Conservation (phyloP, 1,140 invertebrate species). For the Drosophila mauritiana region DNA sequence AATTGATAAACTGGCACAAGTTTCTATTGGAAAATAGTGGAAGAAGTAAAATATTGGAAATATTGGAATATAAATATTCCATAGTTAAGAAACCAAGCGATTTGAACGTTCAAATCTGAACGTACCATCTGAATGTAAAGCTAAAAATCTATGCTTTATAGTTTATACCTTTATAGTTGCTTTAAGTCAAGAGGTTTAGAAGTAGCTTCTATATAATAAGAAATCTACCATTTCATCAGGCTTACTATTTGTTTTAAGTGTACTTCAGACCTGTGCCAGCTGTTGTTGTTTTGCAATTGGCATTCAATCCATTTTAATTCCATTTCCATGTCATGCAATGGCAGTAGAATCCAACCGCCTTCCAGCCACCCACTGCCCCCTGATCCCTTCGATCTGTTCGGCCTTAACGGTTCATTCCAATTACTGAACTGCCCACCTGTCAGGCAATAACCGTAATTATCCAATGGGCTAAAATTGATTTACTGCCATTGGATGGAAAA, state of each 20-base stretch:
- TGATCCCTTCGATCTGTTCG: not conserved
- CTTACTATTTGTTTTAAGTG: not conserved
- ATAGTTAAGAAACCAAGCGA: no score
- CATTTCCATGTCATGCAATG: conserved; percentile 41
- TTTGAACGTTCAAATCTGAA: no score
- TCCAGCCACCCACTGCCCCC: conserved; percentile 3
- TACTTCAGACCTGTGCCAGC: not conserved
- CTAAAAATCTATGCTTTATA: no score
- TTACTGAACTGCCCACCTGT: conserved; percentile 19
- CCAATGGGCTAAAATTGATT: conserved; percentile 7
- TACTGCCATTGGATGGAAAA: not conserved
- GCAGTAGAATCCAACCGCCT: conserved; percentile 4
- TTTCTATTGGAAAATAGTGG: no score
- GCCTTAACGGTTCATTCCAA: conserved; percentile 32
- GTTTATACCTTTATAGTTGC: no score
- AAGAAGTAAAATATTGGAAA: no score
- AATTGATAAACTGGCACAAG: no score
- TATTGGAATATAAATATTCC: no score
- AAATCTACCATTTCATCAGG: no score
- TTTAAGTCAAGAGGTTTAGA: no score
- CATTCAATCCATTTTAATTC: conserved; percentile 45
- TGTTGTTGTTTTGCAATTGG: conserved; percentile 22
- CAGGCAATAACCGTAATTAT: conserved; percentile 28
- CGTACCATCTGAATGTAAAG: no score
- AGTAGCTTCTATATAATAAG: no score